Base-by-base conservation (phyloP, 2,888 invertebrate genomes). In the Hedychridium roseum region DNA sequence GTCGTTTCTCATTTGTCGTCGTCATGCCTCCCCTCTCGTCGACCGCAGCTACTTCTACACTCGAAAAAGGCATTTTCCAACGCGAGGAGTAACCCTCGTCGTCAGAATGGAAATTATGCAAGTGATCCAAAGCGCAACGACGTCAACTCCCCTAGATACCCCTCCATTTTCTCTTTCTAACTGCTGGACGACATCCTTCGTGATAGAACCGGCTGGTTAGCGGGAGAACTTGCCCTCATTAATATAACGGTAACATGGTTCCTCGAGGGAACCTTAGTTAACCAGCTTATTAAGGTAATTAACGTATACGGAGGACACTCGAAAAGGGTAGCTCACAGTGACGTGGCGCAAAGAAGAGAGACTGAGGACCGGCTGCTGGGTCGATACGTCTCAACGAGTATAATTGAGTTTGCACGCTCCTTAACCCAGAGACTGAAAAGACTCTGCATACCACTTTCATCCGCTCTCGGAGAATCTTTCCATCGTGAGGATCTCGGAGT, bases 241-340 rank as follows among this genome's bases (percentile, higher is more conserved):
- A 55, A 52, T 54, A 43, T 47, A 45, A 54, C 39, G 46, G 48
- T 32, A 49, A 52, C 39, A 43, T 40, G 40, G 39, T 43, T 40
- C 40, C 47, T n/a, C 43, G 28, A 43, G 34, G 26, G 47, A 43
- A 36, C 44, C 27, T 45, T 21, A 54, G 54, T 62, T 66, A 67
- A 66, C 60, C 61, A 57, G 60, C 67, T 66, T 67, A 67, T 67
- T 67, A 67, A 63, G 56, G 61, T 61, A 66, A 67, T 67, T 64
- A 66, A 64, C 57, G 64, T 23, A 49, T 21, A 43, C 53, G 48
- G 50, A 52, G 50, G 30, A 27, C 27, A 23, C 55, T 56, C 45
- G 47, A 56, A 44, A 46, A 21, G 36, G 40, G 43, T 26, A 20
- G 35, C 39, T 57, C 39, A 43, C 47, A 43, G 52, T 56, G 57